These are phyloP conservation scores for Callinectes sapidus DNA, from an alignment of 2,888 invertebrate genomes.

Conservation along the genomic window DNA sequence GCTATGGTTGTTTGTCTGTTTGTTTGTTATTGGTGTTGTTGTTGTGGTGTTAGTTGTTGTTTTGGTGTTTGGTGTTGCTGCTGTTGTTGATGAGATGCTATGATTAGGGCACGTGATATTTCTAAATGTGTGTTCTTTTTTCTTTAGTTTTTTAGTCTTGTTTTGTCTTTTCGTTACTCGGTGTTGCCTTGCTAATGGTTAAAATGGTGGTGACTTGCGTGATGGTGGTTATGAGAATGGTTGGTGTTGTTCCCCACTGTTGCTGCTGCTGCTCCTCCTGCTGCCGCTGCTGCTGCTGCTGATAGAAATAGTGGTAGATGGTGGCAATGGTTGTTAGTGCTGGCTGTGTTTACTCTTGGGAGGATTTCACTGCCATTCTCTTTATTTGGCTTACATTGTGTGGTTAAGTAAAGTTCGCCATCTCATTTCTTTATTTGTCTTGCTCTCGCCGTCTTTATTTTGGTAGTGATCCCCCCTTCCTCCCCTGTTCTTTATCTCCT, in stretches of 20 bases:
- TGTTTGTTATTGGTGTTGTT: not conserved
- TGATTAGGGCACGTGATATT: not conserved
- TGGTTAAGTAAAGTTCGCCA: not conserved
- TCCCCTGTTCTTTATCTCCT: not conserved
- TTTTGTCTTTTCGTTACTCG: not conserved
- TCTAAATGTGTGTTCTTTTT: not conserved
- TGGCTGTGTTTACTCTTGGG: not conserved
- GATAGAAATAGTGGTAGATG: not conserved
- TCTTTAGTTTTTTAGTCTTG: not conserved
- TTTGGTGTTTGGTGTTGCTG: slow-evolving; percentile 19
- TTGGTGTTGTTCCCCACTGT: not conserved
- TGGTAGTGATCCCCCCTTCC: not conserved
- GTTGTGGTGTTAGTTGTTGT: not conserved
- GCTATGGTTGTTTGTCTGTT: not conserved
- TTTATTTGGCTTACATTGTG: not conserved
- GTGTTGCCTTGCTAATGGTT: not conserved
- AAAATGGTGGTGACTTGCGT: not conserved
- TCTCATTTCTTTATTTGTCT: not conserved
- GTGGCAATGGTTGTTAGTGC: not conserved
- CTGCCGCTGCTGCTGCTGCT: not conserved
- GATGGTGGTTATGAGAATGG: not conserved
- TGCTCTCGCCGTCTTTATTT: slow-evolving; percentile 11
- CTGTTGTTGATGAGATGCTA: not conserved
- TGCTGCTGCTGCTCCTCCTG: not conserved
- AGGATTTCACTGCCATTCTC: not conserved